Percentiles rank a stretch among this genome's conserved stretches.
Conservation (phyloP, 2,797 vertebrate species). For the Propithecus perrieri region DNA sequence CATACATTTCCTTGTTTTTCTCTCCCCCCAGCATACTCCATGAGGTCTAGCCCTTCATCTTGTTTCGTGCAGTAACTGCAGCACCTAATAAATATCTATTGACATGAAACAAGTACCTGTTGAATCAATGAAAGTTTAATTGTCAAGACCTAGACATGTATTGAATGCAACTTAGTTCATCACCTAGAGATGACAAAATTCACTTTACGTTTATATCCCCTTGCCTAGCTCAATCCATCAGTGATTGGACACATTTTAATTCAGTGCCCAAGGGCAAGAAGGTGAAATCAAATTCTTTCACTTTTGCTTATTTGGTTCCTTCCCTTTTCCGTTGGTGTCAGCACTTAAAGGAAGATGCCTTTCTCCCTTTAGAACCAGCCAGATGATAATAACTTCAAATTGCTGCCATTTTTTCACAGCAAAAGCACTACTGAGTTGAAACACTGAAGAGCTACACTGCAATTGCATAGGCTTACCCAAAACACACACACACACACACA, state of each 20-base stretch:
- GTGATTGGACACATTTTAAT: neutral
- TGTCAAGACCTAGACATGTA: neutral
- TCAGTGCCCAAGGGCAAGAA: neutral
- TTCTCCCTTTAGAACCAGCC: neutral
- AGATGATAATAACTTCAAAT: neutral
- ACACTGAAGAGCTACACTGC: neutral
- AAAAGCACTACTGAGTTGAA: neutral
- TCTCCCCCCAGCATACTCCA: neutral
- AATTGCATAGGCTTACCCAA: neutral
- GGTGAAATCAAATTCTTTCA: neutral
- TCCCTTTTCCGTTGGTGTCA: slow-evolving; percentile 14
- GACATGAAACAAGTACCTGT: neutral
- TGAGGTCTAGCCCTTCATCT: neutral
- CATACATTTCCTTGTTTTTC: neutral
- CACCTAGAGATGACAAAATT: neutral
- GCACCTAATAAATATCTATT: neutral
- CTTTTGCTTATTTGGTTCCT: neutral
- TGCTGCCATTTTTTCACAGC: neutral
- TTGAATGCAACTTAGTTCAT: neutral
- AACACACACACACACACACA: neutral
- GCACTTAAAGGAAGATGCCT: neutral
- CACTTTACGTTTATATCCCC: neutral
- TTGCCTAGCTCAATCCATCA: neutral
- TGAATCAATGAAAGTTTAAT: neutral
- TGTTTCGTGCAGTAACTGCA: neutral